Evolutionary conservation across 1,140 invertebrate genomes (phyloP).

Genomic region (Belonocnema kinseyi): DNA sequence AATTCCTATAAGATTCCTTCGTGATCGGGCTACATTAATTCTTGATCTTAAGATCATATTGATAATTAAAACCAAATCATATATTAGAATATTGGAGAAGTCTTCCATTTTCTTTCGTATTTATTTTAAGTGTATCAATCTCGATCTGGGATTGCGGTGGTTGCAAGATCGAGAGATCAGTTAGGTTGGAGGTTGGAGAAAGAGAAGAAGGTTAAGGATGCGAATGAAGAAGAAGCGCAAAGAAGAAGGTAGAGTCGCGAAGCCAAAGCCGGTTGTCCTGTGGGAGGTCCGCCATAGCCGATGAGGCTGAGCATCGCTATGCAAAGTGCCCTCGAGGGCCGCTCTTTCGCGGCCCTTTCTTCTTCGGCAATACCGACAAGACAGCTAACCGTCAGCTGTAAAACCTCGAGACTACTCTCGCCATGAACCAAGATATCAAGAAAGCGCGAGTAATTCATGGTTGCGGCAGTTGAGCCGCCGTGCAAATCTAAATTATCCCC

Average conservation of each 20-base stretch:
- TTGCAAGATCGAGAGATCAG: background rate
- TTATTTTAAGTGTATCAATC: background rate
- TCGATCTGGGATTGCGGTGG: slow-evolving; percentile 13
- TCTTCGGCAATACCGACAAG: slow-evolving; percentile 57
- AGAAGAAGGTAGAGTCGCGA: slow-evolving; percentile 52
- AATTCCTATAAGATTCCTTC: slow-evolving; percentile 9
- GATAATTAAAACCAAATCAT: too few species aligned
- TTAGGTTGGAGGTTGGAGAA: slow-evolving; percentile 17
- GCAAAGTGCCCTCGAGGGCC: slow-evolving; percentile 68
- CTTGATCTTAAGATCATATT: too few species aligned
- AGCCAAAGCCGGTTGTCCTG: slow-evolving; percentile 60
- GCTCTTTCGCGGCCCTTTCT: slow-evolving; percentile 55
- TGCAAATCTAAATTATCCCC: slow-evolving; percentile 43
- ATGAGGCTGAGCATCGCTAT: slow-evolving; percentile 65
- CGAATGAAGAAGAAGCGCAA: slow-evolving; percentile 46
- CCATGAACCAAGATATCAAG: slow-evolving; percentile 60
- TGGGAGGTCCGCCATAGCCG: slow-evolving; percentile 68
- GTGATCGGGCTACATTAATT: too few species aligned
- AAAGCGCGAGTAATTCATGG: slow-evolving; percentile 57
- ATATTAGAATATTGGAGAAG: too few species aligned
- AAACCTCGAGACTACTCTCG: slow-evolving; percentile 35
- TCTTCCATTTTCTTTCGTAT: too few species aligned
- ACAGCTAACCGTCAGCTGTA: slow-evolving; percentile 50
- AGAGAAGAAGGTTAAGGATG: slow-evolving; percentile 35
- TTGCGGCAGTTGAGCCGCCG: slow-evolving; percentile 38